A percentile compares a stretch with the other conserved stretches of the same genome.
phyloP scores from a whole-genome alignment of 1,140 invertebrate genomes.

The Drosophila varians region DNA sequence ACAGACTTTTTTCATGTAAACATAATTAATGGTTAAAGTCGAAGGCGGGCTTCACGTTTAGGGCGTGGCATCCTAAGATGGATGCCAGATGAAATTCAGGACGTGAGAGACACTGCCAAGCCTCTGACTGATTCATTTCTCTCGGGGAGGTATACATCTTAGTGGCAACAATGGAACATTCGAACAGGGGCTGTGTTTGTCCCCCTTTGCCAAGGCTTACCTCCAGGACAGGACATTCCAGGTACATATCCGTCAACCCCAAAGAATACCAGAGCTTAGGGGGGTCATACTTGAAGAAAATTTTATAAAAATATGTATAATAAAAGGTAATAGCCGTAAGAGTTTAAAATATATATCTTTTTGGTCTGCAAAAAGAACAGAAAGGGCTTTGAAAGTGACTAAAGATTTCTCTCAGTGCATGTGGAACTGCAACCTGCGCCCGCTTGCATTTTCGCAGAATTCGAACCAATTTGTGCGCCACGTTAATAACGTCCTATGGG shows the following conservation, averaged over 20 bases:
- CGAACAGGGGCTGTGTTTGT: conserved; percentile 13
- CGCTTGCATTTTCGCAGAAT: conserved; percentile 69
- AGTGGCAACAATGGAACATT: conserved; percentile 1
- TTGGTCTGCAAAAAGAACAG: too few species aligned
- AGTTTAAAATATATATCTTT: too few species aligned
- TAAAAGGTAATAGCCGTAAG: too few species aligned
- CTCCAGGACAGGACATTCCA: conserved; percentile 37
- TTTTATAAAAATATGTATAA: not conserved
- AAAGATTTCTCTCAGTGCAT: conserved; percentile 15
- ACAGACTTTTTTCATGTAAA: conserved; percentile 16
- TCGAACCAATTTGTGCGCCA: conserved; percentile 75
- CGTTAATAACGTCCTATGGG: conserved; percentile 73
- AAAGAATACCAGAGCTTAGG: conserved; percentile 1
- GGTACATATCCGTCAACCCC: conserved; percentile 32
- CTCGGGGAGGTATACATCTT: not conserved
- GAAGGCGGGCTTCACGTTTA: conserved; percentile 10
- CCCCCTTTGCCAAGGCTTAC: conserved; percentile 13
- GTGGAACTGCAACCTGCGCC: conserved; percentile 50
- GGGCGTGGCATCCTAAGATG: conserved; percentile 12
- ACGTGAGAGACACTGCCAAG: conserved; percentile 7
- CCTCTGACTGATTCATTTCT: conserved; percentile 6
- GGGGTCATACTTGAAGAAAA: not conserved
- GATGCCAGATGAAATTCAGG: conserved; percentile 19
- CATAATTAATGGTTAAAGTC: conserved; percentile 61
- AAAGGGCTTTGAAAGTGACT: not conserved